Evolutionary conservation across 1,140 invertebrate species (phyloP), one percentile per base, ranked within the genome.

Genomic region (Lasaia peninsularis): DNA sequence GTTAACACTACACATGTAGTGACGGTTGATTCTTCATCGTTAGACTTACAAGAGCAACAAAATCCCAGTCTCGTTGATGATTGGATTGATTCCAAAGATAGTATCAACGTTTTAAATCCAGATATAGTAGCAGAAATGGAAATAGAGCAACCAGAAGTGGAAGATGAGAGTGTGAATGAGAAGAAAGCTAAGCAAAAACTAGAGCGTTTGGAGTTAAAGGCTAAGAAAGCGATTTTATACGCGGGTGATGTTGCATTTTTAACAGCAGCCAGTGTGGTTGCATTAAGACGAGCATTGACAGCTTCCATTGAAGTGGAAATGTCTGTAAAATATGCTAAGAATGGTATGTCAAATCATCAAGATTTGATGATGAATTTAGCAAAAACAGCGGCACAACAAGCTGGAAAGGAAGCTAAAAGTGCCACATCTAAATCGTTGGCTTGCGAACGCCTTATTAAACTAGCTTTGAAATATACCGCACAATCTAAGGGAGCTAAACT

Each of bases 281-380:
- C 86, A 11, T 69, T 88, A 67, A 75, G 86, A 24, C 73, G 84
- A 16, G 82, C 84, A 3, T 66, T 88, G 18, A 87, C 84, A 0
- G 84, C 86, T 5, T 87, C 84, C 1, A 87, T 87, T 50, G 86
- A 87, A 65, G 86, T 88, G 1, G 70, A 85, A 53, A 88, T 88
- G 83, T 87, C 86, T 10, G 84, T 88, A 1, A 76, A 64, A 34
- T 80, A 77, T 58, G 84, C 83, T 7, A 88, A 83, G 54, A 88
- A 78, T 56, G 82, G 86, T 16, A 85, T 85, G 83, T 75, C 80
- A 1, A 86, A 86, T 68, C 86, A 87, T 61, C 79, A 85, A 67
- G 86, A 86, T 56, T 58, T 87, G 33, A 87, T 88, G 84, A 88
- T 86, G 83, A 88, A 83, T 72, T 71, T 88, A 58, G 83, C 83